phyloP scores from a whole-genome alignment of 2,113 vertebrate species.

The Gymnocephalus cernua region DNA sequence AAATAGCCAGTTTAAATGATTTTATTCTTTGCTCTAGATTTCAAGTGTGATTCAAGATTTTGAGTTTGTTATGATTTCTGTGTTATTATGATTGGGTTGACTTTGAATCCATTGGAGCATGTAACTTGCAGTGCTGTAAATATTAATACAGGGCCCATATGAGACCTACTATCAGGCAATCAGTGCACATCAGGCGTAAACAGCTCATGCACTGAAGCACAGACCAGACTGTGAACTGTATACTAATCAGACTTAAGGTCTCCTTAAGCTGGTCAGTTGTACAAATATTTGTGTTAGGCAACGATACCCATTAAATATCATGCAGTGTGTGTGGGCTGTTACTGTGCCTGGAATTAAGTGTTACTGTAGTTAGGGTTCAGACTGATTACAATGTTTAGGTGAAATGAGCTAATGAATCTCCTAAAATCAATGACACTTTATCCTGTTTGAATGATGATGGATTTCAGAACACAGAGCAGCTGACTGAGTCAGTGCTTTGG shows the following conservation, averaged over 20 bases:
- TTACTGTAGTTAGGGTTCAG: conserved; percentile 25
- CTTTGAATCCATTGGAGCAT: conserved; percentile 13
- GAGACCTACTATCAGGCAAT: conserved; percentile 20
- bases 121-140: conserved; percentile 37
- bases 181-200: conserved; percentile 34
- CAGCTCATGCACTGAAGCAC: conserved; percentile 14
- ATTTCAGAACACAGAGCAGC: conserved; percentile 41
- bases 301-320: not conserved
- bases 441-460: conserved; percentile 47
- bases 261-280: conserved; percentile 19
- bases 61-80: conserved; percentile 1
- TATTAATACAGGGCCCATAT: conserved; percentile 36
- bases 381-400: conserved; percentile 28
- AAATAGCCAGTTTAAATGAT: not conserved
- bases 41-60: not conserved
- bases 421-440: conserved; percentile 55
- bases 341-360: conserved; percentile 5
- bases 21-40: conserved; percentile 10
- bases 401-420: conserved; percentile 55
- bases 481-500: conserved; percentile 13
- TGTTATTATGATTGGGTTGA: conserved; percentile 29
- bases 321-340: conserved; percentile 5
- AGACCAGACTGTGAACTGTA: conserved; percentile 28
- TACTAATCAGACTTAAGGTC: conserved; percentile 25
- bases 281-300: conserved; percentile 32